Conservation (phyloP, 2,797 vertebrate species). For the Siniperca undulata region DNA sequence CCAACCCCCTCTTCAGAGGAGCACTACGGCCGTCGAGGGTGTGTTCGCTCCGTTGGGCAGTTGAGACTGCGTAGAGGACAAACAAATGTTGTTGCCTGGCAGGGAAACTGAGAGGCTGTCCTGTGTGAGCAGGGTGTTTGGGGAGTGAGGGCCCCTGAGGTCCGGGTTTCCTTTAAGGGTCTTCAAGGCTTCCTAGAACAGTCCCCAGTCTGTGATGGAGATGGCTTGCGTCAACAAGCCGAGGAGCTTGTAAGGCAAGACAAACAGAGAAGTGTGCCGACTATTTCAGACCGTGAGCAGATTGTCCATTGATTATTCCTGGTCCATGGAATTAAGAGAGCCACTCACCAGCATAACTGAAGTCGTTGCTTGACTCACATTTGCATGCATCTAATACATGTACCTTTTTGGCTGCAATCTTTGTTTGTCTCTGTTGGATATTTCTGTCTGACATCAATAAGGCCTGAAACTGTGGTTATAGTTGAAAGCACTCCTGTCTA, state of each 20-base stretch:
- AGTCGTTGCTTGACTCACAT: slow-evolving; percentile 38
- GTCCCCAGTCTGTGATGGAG: slow-evolving; percentile 74
- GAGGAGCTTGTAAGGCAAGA: slow-evolving; percentile 61
- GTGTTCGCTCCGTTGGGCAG: slow-evolving; percentile 61
- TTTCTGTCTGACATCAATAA: slow-evolving; percentile 33
- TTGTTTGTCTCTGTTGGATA: slow-evolving; percentile 41
- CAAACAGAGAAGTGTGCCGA: slow-evolving; percentile 79
- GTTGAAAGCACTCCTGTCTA: slow-evolving; percentile 31
- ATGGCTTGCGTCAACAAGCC: slow-evolving; percentile 67
- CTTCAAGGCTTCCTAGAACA: slow-evolving; percentile 70
- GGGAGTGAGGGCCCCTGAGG: slow-evolving; percentile 61
- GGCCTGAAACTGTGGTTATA: slow-evolving; percentile 24
- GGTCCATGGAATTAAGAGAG: slow-evolving; percentile 34
- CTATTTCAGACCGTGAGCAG: slow-evolving; percentile 57
- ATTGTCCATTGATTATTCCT: slow-evolving; percentile 59
- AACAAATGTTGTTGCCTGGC: slow-evolving; percentile 84
- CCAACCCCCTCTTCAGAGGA: slow-evolving; percentile 73
- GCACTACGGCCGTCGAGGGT: slow-evolving; percentile 53
- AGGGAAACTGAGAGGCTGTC: slow-evolving; percentile 73
- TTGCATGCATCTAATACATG: slow-evolving; percentile 38
- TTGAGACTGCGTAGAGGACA: slow-evolving; percentile 76
- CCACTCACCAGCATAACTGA: slow-evolving; percentile 44
- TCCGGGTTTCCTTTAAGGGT: slow-evolving; percentile 71
- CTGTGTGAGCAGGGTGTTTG: slow-evolving; percentile 72
- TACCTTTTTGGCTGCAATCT: slow-evolving; percentile 29